These are phyloP conservation scores for zebrafish (Danio rerio) DNA, from an alignment of 2,113 vertebrate species.

Conservation along the genomic window DNA sequence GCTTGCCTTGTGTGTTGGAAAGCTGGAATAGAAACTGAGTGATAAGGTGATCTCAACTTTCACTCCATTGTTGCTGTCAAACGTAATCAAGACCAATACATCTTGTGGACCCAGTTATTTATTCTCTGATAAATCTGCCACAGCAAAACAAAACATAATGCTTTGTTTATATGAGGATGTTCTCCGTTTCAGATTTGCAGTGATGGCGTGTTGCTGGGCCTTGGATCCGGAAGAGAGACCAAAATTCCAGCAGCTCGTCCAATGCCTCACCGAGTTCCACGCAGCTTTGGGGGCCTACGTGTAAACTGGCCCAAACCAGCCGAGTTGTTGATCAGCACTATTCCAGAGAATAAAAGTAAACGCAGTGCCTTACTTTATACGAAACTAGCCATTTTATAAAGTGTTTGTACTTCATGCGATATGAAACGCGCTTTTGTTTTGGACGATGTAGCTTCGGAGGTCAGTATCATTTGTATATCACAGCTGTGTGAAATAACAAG, in stretches of 20 bases:
- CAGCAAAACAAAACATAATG: neutral
- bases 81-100: neutral
- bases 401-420: slow-evolving; percentile 63
- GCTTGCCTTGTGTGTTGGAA: neutral
- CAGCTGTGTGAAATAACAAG: slow-evolving; percentile 18
- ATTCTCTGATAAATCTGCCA: neutral
- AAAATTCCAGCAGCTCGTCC: slow-evolving; percentile 98
- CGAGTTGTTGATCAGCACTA: slow-evolving; percentile 61
- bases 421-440: slow-evolving; percentile 53
- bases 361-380: slow-evolving; percentile 81
- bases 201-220: slow-evolving; percentile 99
- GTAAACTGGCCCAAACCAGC: slow-evolving; percentile 70
- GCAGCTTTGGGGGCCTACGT: slow-evolving; percentile 95
- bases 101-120: neutral
- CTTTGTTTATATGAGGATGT: neutral
- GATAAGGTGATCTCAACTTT: slow-evolving; percentile 3
- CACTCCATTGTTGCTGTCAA: slow-evolving; percentile 12
- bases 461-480: slow-evolving; percentile 13
- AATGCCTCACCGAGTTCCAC: slow-evolving; percentile 98
- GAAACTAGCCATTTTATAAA: slow-evolving; percentile 67
- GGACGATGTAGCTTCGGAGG: neutral
- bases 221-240: slow-evolving; percentile 96
- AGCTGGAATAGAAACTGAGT: neutral
- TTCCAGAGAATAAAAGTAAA: slow-evolving; percentile 70
- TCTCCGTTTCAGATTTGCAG: slow-evolving; percentile 85